Evolutionary conservation across 2,888 invertebrate species (phyloP).

Genomic region (Craniophora ligustri): DNA sequence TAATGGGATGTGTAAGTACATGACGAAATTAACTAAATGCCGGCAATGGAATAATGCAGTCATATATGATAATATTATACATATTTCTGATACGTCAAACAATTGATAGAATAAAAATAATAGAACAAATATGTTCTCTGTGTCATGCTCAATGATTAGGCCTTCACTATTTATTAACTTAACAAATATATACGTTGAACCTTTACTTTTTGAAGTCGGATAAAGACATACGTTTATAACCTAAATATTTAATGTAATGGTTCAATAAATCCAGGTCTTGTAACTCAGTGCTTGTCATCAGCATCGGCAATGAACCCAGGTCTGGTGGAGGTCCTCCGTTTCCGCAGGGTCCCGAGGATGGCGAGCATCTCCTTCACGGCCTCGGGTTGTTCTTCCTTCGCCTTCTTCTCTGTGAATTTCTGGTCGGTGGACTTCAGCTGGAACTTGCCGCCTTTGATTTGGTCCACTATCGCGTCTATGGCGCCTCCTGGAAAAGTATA

Average conservation of each 20-base stretch:
- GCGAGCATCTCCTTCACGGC: constrained; percentile 90
- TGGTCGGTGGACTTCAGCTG: constrained; percentile 91
- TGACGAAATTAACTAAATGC: no score
- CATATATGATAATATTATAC: no score
- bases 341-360: constrained; percentile 88
- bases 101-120: no score
- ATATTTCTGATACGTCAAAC: no score
- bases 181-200: no score
- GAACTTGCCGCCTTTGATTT: constrained; percentile 93
- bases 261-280: not conserved
- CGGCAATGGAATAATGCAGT: no score
- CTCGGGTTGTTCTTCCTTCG: constrained; percentile 88
- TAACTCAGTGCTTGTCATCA: not conserved
- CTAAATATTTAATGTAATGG: not conserved
- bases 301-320: constrained; percentile 38
- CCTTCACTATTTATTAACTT: no score
- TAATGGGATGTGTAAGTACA: no score
- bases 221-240: not conserved
- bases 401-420: constrained; percentile 86
- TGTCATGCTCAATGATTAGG: no score
- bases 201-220: no score
- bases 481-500: constrained; percentile 78
- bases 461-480: constrained; percentile 93
- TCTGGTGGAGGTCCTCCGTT: constrained; percentile 60
- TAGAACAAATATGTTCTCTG: no score